These are phyloP conservation scores for Temnopleurus reevesii DNA, from an alignment of 53 echinoderm and acorn worm species.

Conservation along the genomic window DNA sequence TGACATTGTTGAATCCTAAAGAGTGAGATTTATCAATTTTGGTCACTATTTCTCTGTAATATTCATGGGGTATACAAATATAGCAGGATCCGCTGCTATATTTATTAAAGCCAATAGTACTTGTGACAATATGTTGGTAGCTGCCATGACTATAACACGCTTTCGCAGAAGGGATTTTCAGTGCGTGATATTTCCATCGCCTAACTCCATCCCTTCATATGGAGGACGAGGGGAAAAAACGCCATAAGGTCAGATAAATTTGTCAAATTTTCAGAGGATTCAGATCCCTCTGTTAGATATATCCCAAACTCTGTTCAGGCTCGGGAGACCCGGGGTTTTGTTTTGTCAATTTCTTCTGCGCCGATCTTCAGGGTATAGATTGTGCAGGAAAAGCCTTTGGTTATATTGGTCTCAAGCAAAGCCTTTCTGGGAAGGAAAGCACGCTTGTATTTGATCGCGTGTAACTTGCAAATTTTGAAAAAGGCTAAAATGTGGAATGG, in stretches of 20 bases:
- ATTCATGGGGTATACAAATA: too few relatives aligned
- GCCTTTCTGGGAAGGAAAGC: not conserved
- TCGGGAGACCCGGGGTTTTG: not conserved
- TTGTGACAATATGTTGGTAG: not conserved
- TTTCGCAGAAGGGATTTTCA: not conserved
- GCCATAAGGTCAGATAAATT: slow-evolving; percentile 7
- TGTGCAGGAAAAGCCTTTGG: not conserved
- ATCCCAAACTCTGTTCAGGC: not conserved
- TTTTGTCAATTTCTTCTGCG: not conserved
- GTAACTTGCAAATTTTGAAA: not conserved
- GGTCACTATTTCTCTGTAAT: too few relatives aligned
- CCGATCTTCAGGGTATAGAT: not conserved
- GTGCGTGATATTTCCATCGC: slow-evolving; percentile 6
- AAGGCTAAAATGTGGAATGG: too few relatives aligned
- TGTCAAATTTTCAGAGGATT: slow-evolving; percentile 25
- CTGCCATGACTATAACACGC: not conserved
- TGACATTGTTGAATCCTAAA: too few relatives aligned
- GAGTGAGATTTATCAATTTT: too few relatives aligned
- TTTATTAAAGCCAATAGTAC: not conserved
- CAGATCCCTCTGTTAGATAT: not conserved
- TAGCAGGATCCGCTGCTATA: too few relatives aligned
- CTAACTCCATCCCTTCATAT: not conserved
- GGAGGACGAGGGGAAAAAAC: not conserved
- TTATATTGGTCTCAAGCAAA: not conserved
- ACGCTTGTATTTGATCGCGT: not conserved